A percentile compares a stretch with the other conserved stretches of the same genome.
phyloP scores from a whole-genome alignment of 2,797 vertebrate species.

The Sebastes melanostomus region DNA sequence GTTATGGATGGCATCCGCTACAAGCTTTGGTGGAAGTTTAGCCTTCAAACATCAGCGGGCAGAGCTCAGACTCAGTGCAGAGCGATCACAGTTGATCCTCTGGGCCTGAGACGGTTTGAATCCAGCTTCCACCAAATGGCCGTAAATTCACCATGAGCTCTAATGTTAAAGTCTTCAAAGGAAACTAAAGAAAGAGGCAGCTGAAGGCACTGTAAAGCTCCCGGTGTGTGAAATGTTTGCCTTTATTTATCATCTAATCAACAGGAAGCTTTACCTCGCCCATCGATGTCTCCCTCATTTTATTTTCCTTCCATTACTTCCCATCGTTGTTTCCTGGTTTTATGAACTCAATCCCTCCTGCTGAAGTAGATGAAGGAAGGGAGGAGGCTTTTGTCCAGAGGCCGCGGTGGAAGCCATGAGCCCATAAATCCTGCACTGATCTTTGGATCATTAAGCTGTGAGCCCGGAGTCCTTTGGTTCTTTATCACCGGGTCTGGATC shows the following conservation, averaged over 20 bases:
- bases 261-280: slow-evolving; percentile 25
- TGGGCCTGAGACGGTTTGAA: slow-evolving; percentile 23
- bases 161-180: slow-evolving; percentile 44
- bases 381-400: slow-evolving; percentile 68
- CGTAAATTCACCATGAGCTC: slow-evolving; percentile 21
- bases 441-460: slow-evolving; percentile 79
- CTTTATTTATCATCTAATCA: slow-evolving; percentile 74
- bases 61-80: neutral
- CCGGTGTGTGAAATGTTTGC: slow-evolving; percentile 46
- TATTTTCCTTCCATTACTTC: slow-evolving; percentile 59
- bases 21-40: slow-evolving; percentile 16
- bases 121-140: slow-evolving; percentile 18
- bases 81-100: slow-evolving; percentile 30
- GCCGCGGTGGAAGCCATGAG: slow-evolving; percentile 55
- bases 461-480: slow-evolving; percentile 65
- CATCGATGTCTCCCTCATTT: slow-evolving; percentile 57
- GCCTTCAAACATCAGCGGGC: slow-evolving; percentile 11
- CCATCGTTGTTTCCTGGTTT: slow-evolving; percentile 66
- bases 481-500: slow-evolving; percentile 75
- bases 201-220: slow-evolving; percentile 47
- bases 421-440: slow-evolving; percentile 77
- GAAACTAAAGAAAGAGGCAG: slow-evolving; percentile 37
- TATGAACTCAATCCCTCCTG: slow-evolving; percentile 69
- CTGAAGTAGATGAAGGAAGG: slow-evolving; percentile 58
- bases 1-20: slow-evolving; percentile 10